Base-by-base conservation (phyloP, 2,113 vertebrate species). In the Rhinichthys klamathensis region DNA sequence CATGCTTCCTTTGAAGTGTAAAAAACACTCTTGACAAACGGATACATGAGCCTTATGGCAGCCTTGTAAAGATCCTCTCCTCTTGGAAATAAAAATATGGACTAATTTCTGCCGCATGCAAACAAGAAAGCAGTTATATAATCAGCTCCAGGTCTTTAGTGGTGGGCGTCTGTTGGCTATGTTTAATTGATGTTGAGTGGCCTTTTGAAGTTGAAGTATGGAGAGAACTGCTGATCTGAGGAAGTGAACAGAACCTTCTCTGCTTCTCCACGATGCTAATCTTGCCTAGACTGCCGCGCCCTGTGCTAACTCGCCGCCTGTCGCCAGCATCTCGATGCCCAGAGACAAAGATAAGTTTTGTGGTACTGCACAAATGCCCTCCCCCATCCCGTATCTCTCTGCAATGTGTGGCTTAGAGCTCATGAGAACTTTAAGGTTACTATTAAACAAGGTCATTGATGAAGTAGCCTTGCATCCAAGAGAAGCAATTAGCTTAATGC, bases 401-500 rank as follows among this genome's bases (percentile, higher is more conserved):
- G 51, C 67, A 88, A 87, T 87, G 38, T 72, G 73, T 86, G 87
- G 85, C 85, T 81, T 82, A 75, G 85, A 87, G 25, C 38, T 58
- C 15, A 35, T 30, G 60, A 80, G 60, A 61, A 46, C 49, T 80
- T 81, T 81, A 79, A 49, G 18, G 46, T 81, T 60, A 75, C 83
- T 44, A 41, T 44, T 81, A 83, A 83, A 72, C 67, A 35, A 60
- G 41, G 63, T 35, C 9, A n/a, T 54, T 84, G 60, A 74, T 63
- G 54, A 74, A 56, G 38, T 85, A 91, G 90, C 88, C 94, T 93
- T 91, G 46, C 90, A 38, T 70, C 92, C 92, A 91, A 91, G 91
- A 88, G 93, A 93, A 95, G 93, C 84, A 72, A 93, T 92, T 93
- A 92, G 92, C 91, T 93, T 91, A 93, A 92, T 94, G 91, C 92